A percentile compares a stretch with the other conserved stretches of the same genome.
Conservation (phyloP, 2,797 vertebrate genomes). For the Cirrhinus mrigala region DNA sequence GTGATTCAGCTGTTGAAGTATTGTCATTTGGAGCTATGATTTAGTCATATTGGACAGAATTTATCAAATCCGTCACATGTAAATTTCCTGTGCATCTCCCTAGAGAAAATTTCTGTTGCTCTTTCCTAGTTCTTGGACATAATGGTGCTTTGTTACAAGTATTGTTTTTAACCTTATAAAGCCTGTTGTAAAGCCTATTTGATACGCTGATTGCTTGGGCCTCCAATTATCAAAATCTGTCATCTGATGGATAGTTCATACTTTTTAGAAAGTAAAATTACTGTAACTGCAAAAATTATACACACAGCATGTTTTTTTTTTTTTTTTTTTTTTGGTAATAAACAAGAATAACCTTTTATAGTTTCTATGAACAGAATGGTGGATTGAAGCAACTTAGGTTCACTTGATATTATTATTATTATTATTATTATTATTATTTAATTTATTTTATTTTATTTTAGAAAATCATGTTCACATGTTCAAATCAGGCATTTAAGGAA, state of each 20-base stretch:
- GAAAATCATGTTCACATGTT: background rate
- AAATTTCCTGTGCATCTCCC: background rate
- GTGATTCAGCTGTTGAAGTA: constrained; percentile 42
- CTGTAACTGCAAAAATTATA: no score
- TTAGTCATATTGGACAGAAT: background rate
- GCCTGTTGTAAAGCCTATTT: background rate
- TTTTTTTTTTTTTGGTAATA: no score
- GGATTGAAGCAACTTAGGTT: background rate
- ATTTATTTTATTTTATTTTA: background rate
- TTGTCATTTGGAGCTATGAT: constrained; percentile 31
- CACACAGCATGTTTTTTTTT: no score
- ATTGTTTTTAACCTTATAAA: background rate
- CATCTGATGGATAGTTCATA: background rate
- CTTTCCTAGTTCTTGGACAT: background rate
- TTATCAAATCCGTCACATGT: background rate
- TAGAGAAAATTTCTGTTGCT: background rate
- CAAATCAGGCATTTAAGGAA: background rate
- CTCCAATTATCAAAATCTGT: background rate
- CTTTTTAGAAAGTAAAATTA: background rate
- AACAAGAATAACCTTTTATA: no score
- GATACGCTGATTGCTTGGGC: background rate
- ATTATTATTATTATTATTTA: background rate
- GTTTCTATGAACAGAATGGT: background rate
- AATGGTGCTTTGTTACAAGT: background rate
- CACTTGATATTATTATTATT: background rate